phyloP scores from a whole-genome alignment of 64 coral and sea anemone species.

The Montipora sp. region DNA sequence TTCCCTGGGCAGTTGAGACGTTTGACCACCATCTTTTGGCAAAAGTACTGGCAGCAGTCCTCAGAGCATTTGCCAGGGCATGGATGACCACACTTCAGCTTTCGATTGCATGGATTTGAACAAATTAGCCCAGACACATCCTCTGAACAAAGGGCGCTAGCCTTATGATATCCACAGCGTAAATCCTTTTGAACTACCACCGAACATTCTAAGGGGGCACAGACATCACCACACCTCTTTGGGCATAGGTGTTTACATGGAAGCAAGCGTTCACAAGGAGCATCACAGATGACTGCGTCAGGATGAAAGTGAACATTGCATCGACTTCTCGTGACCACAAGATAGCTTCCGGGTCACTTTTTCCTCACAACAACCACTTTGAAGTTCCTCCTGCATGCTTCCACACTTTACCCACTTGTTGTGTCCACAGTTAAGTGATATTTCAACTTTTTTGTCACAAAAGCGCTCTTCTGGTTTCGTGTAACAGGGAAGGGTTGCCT shows the following conservation, averaged over 20 bases:
- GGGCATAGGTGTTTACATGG: conserved; percentile 59
- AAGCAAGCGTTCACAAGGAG: conserved; percentile 52
- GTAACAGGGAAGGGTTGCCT: conserved; percentile 25
- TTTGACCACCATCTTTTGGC: not conserved
- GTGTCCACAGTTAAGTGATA: not conserved
- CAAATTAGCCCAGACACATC: conserved; percentile 22
- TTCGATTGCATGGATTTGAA: not conserved
- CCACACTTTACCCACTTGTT: not conserved
- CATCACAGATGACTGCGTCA: conserved; percentile 15
- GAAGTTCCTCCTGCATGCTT: not conserved
- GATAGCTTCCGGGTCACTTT: conserved; percentile 19
- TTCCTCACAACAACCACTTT: conserved; percentile 8
- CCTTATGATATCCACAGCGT: conserved; percentile 20
- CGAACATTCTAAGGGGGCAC: conserved; percentile 8
- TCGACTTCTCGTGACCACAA: conserved; percentile 49
- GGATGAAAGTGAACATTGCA: conserved; percentile 20
- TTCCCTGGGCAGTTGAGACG: conserved; percentile 27
- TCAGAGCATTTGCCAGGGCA: conserved; percentile 54
- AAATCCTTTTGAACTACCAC: not conserved
- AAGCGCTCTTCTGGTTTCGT: not conserved
- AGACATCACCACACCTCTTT: conserved; percentile 60
- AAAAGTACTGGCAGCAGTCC: not conserved
- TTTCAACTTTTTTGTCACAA: not conserved
- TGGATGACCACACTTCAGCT: conserved; percentile 7
- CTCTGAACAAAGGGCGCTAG: not conserved